Evolutionary conservation across 1,140 invertebrate species (phyloP), one percentile per base, ranked within the genome.

Genomic region (Pollicipes pollicipes): DNA sequence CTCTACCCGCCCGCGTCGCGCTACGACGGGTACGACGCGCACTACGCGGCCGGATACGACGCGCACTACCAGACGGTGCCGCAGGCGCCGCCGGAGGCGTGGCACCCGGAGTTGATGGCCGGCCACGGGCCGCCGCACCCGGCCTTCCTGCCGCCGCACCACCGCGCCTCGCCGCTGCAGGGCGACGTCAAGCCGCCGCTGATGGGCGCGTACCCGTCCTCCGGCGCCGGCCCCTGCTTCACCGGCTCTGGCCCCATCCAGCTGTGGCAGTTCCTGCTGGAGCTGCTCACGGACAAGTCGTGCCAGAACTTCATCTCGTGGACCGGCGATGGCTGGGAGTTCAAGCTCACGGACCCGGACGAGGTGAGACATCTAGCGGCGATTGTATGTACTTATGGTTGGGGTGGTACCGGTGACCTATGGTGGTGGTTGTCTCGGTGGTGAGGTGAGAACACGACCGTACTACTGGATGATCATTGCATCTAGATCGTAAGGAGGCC

Each of bases 301-400:
- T 97, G 94, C 81, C 93, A 97, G 80, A 87, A 88, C 30, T 97
- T 97, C 79, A 98, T 98, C 77, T 93, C 91, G 72, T 98, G 96
- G 96, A 97, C 95, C 6, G 95, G 95, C 58, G 94, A 98, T 79
- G 95, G 95, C 68, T 98, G 95, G 95, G 96, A 98, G 81, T 98
- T 98, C 81, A 98, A 98, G 80, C 83, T 98, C n/a, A 95, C 93
- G 21, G 95, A 98, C 81, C 95, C 95, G 0, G 95, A 97, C 81
- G 95, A 98, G 83, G 64, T 66, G 64, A 66, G 64, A 66, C 45
- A 58, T 24, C 45, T 58, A 24, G 45, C 45, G 45, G 17, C n/a
- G n/a, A n/a, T n/a, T n/a, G n/a, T 35, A 35, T 4, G 32, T 35
- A 35, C 32, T 35, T n/a, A n/a, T n/a, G n/a, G n/a, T n/a, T n/a